These are phyloP conservation scores for Engystomops pustulosus DNA, from an alignment of 2,113 vertebrate species.

Conservation along the genomic window DNA sequence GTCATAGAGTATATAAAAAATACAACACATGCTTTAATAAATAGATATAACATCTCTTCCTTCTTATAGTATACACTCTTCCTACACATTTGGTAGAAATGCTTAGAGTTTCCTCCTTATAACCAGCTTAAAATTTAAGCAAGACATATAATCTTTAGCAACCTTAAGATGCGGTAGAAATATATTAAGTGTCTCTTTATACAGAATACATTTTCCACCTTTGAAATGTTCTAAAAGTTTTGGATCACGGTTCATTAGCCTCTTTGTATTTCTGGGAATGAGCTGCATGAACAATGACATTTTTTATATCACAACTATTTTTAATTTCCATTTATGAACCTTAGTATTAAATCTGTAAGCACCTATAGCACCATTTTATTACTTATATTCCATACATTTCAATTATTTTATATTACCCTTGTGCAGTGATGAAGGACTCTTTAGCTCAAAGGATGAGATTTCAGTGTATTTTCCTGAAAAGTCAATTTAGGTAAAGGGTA, in stretches of 20 bases:
- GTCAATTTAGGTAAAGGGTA: conserved; percentile 37
- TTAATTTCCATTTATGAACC: conserved; percentile 46
- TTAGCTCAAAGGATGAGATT: conserved; percentile 8
- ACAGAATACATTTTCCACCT: conserved; percentile 22
- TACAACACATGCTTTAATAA: too few species aligned
- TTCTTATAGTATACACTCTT: background rate
- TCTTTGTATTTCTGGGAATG: conserved; percentile 43
- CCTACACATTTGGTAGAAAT: background rate
- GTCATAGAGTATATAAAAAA: too few species aligned
- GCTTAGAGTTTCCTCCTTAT: too few species aligned
- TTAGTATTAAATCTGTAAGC: conserved; percentile 32
- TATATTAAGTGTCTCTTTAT: conserved; percentile 22
- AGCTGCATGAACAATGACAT: background rate
- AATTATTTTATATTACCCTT: conserved; percentile 42
- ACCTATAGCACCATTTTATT: conserved; percentile 29
- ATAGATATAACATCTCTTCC: background rate
- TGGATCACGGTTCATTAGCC: conserved; percentile 32
- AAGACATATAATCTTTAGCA: background rate
- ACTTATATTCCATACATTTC: conserved; percentile 29
- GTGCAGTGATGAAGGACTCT: background rate
- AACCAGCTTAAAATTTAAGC: too few species aligned
- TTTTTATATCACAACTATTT: conserved; percentile 34
- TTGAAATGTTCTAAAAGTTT: conserved; percentile 35
- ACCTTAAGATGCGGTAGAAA: background rate
- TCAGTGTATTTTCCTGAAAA: conserved; percentile 27